A percentile compares a stretch with the other conserved stretches of the same genome.
Conservation (phyloP, 1,140 invertebrate species). For the Triops longicaudatus region DNA sequence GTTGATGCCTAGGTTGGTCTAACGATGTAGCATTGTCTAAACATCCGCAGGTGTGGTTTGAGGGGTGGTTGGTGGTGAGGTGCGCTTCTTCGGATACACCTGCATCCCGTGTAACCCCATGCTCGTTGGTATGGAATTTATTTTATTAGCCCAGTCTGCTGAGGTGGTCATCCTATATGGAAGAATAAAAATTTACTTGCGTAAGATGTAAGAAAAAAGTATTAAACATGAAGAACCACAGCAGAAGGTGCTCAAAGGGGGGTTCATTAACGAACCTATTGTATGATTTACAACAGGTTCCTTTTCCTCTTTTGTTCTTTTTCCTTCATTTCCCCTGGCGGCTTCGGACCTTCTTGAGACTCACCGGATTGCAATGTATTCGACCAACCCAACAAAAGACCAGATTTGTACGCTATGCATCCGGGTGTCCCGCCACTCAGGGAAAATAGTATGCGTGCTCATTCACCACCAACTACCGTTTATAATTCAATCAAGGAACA, state of each 20-base stretch:
- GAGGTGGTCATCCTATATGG: neutral
- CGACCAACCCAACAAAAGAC: neutral
- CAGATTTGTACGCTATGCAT: neutral
- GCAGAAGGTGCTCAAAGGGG: constrained; percentile 3
- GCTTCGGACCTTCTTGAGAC: neutral
- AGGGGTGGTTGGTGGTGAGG: neutral
- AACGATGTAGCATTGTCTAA: neutral
- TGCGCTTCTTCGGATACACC: neutral
- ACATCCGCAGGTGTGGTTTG: constrained; percentile 3
- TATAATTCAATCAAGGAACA: constrained; percentile 12
- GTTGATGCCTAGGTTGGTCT: neutral
- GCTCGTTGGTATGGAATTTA: neutral
- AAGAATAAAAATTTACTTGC: neutral
- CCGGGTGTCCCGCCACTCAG: constrained; percentile 5
- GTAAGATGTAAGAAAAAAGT: neutral
- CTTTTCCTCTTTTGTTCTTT: neutral
- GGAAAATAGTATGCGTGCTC: neutral
- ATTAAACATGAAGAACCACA: neutral
- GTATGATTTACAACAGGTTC: neutral
- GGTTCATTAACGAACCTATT: constrained; percentile 1
- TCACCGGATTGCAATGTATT: neutral
- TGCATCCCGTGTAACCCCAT: neutral
- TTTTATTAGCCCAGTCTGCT: neutral
- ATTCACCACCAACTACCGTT: constrained; percentile 14
- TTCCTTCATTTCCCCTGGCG: neutral